Evolutionary conservation across 2,113 vertebrate species (phyloP).

Genomic region (Echinops telfairi): DNA sequence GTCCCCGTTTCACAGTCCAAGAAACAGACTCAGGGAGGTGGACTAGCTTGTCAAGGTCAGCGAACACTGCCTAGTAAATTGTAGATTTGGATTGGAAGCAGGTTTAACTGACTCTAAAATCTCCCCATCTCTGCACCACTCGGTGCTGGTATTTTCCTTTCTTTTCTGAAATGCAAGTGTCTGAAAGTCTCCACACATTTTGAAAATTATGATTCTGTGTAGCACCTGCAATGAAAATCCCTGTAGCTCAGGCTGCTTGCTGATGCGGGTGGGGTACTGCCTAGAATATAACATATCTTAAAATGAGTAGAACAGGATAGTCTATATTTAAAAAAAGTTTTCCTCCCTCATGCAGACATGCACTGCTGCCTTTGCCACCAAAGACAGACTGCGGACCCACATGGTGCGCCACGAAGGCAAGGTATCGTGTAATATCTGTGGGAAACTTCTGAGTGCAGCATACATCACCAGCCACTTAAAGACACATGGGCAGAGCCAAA

Average conservation of each 20-base stretch:
- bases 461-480: conserved; percentile 99
- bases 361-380: conserved; percentile 99
- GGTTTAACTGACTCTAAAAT: conserved; percentile 42
- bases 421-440: conserved; percentile 99
- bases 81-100: conserved; percentile 62
- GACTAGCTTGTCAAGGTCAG: conserved; percentile 3
- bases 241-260: conserved; percentile 43
- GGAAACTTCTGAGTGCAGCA: conserved; percentile 98
- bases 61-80: not conserved
- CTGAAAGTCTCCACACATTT: conserved; percentile 67
- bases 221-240: conserved; percentile 67
- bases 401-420: conserved; percentile 99
- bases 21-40: conserved; percentile 41
- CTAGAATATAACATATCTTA: conserved; percentile 71
- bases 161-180: conserved; percentile 66
- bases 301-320: conserved; percentile 77
- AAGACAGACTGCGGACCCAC: conserved; percentile 98
- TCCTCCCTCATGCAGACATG: conserved; percentile 92
- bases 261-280: conserved; percentile 30
- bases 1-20: conserved; percentile 12
- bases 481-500: conserved; percentile 97
- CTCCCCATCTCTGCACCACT: conserved; percentile 66
- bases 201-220: conserved; percentile 60
- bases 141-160: conserved; percentile 65
- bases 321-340: conserved; percentile 86